These are phyloP conservation scores for Melanchra persicariae DNA, from an alignment of 2,888 invertebrate genomes.

Conservation along the genomic window DNA sequence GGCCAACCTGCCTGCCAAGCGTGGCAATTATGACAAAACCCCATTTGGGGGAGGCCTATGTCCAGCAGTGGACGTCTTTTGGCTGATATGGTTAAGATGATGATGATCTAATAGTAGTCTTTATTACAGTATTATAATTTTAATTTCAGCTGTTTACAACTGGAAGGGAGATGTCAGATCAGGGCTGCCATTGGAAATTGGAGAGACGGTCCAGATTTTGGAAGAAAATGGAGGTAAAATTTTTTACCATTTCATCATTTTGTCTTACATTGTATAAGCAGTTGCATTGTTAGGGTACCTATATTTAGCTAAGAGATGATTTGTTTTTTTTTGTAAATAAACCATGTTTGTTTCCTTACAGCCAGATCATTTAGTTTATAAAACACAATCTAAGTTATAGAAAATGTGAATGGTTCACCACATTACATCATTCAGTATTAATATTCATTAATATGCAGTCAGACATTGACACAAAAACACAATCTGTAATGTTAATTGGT, in stretches of 20 bases:
- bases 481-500: conserved; percentile 40
- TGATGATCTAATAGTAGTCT: too few relatives aligned
- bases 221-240: conserved; percentile 95
- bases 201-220: conserved; percentile 97
- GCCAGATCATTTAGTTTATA: not conserved
- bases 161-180: conserved; percentile 96
- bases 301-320: not conserved
- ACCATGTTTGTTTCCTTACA: not conserved
- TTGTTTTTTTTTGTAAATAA: not conserved
- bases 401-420: not conserved
- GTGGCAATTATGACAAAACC: too few relatives aligned
- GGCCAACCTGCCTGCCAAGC: too few relatives aligned
- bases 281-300: not conserved
- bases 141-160: conserved; percentile 96
- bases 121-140: conserved; percentile 1
- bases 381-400: not conserved
- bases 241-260: not conserved
- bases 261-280: not conserved
- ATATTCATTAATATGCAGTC: conserved; percentile 34
- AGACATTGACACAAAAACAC: conserved; percentile 51
- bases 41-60: too few relatives aligned
- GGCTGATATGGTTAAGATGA: too few relatives aligned
- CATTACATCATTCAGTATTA: conserved; percentile 26
- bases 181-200: conserved; percentile 96
- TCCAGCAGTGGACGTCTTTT: too few relatives aligned